Base-by-base conservation (phyloP, 2,888 invertebrate species). In the Conops quadrifasciatus region DNA sequence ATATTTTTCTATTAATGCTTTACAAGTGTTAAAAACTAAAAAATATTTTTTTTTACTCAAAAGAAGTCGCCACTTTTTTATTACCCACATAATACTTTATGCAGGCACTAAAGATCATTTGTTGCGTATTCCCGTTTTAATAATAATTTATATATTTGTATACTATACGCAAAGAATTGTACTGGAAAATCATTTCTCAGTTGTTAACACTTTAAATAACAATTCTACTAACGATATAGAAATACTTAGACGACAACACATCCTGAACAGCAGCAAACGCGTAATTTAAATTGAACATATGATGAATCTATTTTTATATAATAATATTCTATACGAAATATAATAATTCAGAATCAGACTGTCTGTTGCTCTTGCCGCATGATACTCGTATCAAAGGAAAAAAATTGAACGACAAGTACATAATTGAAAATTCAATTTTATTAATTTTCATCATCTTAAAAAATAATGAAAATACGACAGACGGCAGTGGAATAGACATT, bases 271-370 rank as follows among this genome's bases (percentile, higher is more conserved):
- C 67, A 59, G 60, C 59, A 59, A 67, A 49, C 60, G 47, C 24
- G 28, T 59, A 36, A 67, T 59, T 45, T 67, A 67, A 76, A 75
- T 74, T 73, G 67, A 74, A 73, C 71, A 75, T 75, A 73, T 74
- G 75, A 78, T 77, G 73, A 77, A 78, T 77, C 77, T 78, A 78
- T 78, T 78, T 78, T 78, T 78, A 78, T 78, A 81, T 80, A 80
- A 79, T 75, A 74, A 72, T 74, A 74, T 67, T 70, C 71, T 76
- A 75, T 75, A 49, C 49, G 49, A 49, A 49, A 79, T 72, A 51
- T 45, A 67, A 45, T 56, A 72, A 65, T n/a, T n/a, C n/a, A n/a
- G n/a, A n/a, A n/a, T n/a, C n/a, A n/a, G n/a, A n/a, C n/a, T n/a
- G n/a, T n/a, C 69, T 74, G 70, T 74, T 73, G 65, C 70, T 70